These are phyloP conservation scores for Phyllotreta striolata DNA, from an alignment of 2,888 invertebrate genomes.

Conservation along the genomic window DNA sequence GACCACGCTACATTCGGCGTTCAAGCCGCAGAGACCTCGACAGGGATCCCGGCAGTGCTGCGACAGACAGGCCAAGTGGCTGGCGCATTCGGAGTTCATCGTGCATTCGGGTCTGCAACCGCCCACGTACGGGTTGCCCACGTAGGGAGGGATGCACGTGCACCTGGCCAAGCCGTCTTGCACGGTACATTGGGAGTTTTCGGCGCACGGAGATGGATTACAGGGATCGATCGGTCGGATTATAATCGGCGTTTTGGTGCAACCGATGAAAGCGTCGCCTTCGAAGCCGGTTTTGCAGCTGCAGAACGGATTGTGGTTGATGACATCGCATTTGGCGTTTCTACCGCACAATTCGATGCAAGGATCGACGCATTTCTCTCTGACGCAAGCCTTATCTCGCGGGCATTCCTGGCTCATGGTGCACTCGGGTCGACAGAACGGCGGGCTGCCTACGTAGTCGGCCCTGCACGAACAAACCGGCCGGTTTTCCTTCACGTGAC, in stretches of 20 bases:
- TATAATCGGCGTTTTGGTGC: constrained; percentile 64
- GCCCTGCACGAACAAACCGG: constrained; percentile 83
- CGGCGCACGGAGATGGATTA: constrained; percentile 82
- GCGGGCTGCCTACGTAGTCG: constrained; percentile 82
- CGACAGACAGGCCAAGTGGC: constrained; percentile 79
- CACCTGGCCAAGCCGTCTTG: constrained; percentile 76
- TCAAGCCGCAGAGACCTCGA: constrained; percentile 81
- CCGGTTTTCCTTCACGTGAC: constrained; percentile 79
- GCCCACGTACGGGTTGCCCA: constrained; percentile 85
- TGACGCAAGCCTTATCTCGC: constrained; percentile 78
- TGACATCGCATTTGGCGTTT: constrained; percentile 80
- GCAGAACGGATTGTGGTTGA: constrained; percentile 83
- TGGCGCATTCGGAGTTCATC: constrained; percentile 81
- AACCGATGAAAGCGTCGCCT: constrained; percentile 87
- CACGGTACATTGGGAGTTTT: constrained; percentile 80
- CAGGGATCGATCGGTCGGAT: constrained; percentile 68
- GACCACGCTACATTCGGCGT: constrained; percentile 82
- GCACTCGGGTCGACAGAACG: constrained; percentile 84
- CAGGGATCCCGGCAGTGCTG: constrained; percentile 89
- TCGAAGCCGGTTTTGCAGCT: constrained; percentile 79
- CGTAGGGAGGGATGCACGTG: constrained; percentile 86
- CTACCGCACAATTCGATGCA: constrained; percentile 79
- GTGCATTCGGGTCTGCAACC: constrained; percentile 89
- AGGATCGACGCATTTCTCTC: constrained; percentile 84
- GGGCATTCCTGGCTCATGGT: constrained; percentile 84